Percentiles rank a stretch among this genome's conserved stretches.
Conservation (phyloP, 1,140 invertebrate species). For the Arion vulgaris region DNA sequence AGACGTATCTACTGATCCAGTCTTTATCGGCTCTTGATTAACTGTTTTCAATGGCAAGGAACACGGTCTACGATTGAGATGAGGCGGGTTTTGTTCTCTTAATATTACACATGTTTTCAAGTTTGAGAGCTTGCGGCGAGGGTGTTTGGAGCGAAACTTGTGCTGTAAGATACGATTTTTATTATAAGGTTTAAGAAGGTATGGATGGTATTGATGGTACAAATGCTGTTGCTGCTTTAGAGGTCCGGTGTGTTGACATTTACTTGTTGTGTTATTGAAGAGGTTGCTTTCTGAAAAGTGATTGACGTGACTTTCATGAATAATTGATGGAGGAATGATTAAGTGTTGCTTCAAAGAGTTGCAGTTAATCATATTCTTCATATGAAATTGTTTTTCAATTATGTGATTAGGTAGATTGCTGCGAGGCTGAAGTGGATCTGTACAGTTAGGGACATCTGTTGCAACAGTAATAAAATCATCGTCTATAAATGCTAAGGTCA, state of each 20-base stretch:
- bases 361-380: background rate
- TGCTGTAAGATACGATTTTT: background rate
- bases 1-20: background rate
- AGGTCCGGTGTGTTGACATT: background rate
- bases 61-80: background rate
- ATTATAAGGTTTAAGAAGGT: background rate
- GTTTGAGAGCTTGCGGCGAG: background rate
- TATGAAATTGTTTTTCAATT: background rate
- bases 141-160: background rate
- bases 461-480: background rate
- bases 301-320: background rate
- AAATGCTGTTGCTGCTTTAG: background rate
- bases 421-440: background rate
- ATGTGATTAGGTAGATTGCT: background rate
- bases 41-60: background rate
- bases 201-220: background rate
- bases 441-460: background rate
- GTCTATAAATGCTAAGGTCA: background rate
- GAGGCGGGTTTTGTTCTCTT: background rate
- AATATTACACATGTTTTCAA: background rate
- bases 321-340: background rate
- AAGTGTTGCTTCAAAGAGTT: background rate
- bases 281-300: background rate
- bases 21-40: background rate
- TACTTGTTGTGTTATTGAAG: background rate